phyloP scores from a whole-genome alignment of 2,797 vertebrate species.

The Psittacula derbiana region DNA sequence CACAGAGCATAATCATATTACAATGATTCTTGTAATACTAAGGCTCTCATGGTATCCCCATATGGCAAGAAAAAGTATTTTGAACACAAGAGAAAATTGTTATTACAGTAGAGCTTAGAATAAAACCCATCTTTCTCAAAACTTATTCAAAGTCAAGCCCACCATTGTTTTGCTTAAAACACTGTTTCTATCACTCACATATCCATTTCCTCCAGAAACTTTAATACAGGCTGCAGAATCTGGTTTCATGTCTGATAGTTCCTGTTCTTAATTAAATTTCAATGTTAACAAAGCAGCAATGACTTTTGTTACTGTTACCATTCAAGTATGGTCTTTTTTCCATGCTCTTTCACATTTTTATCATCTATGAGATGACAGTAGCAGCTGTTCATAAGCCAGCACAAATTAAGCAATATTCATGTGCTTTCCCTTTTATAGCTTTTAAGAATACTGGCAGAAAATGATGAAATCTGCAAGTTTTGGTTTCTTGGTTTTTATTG shows the following conservation, averaged over 20 bases:
- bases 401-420: neutral
- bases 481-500: neutral
- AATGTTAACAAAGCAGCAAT: neutral
- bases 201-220: neutral
- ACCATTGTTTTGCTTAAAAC: neutral
- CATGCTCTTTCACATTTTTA: neutral
- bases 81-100: neutral
- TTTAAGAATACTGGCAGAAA: conserved; percentile 32
- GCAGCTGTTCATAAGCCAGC: neutral
- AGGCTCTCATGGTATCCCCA: neutral
- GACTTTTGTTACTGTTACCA: neutral
- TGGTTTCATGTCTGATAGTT: neutral
- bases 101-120: neutral
- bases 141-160: neutral
- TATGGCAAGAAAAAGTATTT: neutral
- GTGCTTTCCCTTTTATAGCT: neutral
- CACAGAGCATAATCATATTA: neutral
- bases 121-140: neutral
- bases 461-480: neutral
- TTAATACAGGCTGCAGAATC: neutral
- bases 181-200: neutral
- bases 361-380: conserved; percentile 18
- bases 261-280: neutral
- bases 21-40: neutral
- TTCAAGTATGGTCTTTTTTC: conserved; percentile 5